Percentiles rank a stretch among this genome's conserved stretches.
Evolutionary conservation across 2,888 invertebrate species (phyloP).

Genomic region (Cheilosia grossa): DNA sequence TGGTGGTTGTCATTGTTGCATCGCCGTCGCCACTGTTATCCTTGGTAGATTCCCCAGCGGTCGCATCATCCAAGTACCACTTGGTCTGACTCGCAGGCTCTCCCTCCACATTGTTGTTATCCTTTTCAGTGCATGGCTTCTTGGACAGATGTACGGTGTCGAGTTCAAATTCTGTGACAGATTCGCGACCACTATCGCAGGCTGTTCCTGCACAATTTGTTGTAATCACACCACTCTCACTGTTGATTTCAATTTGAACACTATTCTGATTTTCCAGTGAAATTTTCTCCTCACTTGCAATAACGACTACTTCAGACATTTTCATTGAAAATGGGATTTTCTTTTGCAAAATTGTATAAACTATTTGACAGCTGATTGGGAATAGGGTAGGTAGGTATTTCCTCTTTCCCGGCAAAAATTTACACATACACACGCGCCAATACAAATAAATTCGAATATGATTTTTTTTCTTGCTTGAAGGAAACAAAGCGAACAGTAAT

Average conservation of each 20-base stretch:
- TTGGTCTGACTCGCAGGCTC: slow-evolving; percentile 77
- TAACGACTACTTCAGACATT: slow-evolving; percentile 56
- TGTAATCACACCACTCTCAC: slow-evolving; percentile 53
- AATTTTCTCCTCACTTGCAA: slow-evolving; percentile 38
- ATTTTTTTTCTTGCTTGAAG: slow-evolving; percentile 15
- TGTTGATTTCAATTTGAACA: slow-evolving; percentile 58
- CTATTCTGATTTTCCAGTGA: slow-evolving; percentile 38
- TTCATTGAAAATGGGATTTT: slow-evolving; percentile 7
- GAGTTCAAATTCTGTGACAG: slow-evolving; percentile 79
- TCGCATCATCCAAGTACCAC: slow-evolving; percentile 78
- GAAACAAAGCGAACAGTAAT: slow-evolving; percentile 37
- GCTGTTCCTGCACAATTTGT: slow-evolving; percentile 58
- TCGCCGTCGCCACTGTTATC: slow-evolving; percentile 57
- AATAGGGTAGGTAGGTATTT: background rate
- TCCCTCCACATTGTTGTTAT: slow-evolving; percentile 40
- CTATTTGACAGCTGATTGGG: slow-evolving; percentile 33
- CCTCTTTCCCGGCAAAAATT: slow-evolving; percentile 57
- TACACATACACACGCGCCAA: slow-evolving; percentile 19
- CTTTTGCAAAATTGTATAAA: slow-evolving; percentile 11
- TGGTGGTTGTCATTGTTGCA: slow-evolving; percentile 62
- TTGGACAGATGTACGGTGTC: slow-evolving; percentile 69
- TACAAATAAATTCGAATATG: slow-evolving; percentile 37
- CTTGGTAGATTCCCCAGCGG: slow-evolving; percentile 32
- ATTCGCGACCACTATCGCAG: slow-evolving; percentile 80
- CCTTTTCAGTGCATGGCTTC: slow-evolving; percentile 67